Percentiles rank a stretch among this genome's conserved stretches.
Conservation (phyloP, 2,797 vertebrate species). For the Odontamblyopus lacepedii region DNA sequence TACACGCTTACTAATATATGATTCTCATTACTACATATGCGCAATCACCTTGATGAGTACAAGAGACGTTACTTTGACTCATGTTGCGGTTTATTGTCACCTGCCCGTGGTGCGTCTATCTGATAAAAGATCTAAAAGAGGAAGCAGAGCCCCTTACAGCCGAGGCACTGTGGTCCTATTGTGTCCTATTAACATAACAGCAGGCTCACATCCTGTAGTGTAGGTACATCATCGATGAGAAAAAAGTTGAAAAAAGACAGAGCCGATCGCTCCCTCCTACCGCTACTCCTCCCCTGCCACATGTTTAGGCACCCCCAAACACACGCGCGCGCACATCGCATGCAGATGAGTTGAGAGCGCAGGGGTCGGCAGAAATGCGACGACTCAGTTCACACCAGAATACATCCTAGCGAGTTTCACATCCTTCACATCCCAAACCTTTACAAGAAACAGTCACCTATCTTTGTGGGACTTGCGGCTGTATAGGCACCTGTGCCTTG, state of each 20-base stretch:
- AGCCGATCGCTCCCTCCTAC: slow-evolving; percentile 9
- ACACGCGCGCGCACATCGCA: slow-evolving; percentile 26
- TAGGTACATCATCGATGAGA: slow-evolving; percentile 37
- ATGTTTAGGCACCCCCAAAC: slow-evolving; percentile 30
- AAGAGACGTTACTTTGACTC: slow-evolving; percentile 10
- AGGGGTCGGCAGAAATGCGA: slow-evolving; percentile 43
- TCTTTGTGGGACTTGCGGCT: slow-evolving; percentile 2
- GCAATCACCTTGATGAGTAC: slow-evolving; percentile 18
- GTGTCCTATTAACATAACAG: slow-evolving; percentile 37
- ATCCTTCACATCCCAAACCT: slow-evolving; percentile 59
- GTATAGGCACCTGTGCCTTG: slow-evolving; percentile 64
- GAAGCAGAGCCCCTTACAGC: background rate
- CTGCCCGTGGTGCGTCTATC: slow-evolving; percentile 20
- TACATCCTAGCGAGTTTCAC: slow-evolving; percentile 43
- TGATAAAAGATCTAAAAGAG: background rate
- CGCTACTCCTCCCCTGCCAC: slow-evolving; percentile 33
- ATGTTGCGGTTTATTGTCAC: slow-evolving; percentile 20
- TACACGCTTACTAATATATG: background rate
- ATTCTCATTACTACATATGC: slow-evolving; percentile 3
- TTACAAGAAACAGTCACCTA: slow-evolving; percentile 3
- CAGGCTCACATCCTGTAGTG: slow-evolving; percentile 50
- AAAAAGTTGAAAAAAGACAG: slow-evolving; percentile 33
- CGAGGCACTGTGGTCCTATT: slow-evolving; percentile 15
- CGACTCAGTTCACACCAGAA: slow-evolving; percentile 16
- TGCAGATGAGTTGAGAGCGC: slow-evolving; percentile 53